These are phyloP conservation scores for Urosaurus nigricauda DNA, from an alignment of 2,797 vertebrate genomes.

Conservation along the genomic window DNA sequence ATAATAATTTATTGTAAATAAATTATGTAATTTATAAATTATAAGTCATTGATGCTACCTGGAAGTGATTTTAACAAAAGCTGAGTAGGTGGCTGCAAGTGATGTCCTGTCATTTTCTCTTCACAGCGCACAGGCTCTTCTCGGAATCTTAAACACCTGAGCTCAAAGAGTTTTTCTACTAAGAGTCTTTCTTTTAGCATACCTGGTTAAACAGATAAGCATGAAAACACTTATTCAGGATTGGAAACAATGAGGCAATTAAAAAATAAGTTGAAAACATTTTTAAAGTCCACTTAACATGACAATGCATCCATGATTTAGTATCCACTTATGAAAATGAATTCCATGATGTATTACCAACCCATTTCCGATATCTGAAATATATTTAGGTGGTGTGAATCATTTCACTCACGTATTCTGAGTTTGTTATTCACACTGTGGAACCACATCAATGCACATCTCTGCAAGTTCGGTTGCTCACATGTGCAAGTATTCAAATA, in stretches of 20 bases:
- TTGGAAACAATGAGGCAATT: not conserved
- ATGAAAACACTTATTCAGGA: not conserved
- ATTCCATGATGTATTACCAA: not conserved
- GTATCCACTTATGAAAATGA: not conserved
- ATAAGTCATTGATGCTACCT: not conserved
- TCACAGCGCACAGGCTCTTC: not conserved
- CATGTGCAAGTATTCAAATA: too few species aligned
- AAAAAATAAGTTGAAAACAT: not conserved
- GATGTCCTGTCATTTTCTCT: not conserved
- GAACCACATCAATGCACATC: too few species aligned
- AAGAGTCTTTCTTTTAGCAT: not conserved
- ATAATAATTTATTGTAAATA: too few species aligned
- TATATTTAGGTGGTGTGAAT: too few species aligned
- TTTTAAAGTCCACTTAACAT: not conserved
- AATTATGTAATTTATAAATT: too few species aligned
- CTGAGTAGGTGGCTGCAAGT: not conserved
- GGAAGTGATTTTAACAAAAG: not conserved
- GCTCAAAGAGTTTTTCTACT: not conserved
- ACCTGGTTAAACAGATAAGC: not conserved
- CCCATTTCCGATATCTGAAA: too few species aligned
- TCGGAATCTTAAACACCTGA: not conserved
- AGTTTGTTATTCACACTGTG: too few species aligned
- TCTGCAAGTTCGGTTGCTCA: too few species aligned
- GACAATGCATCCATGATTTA: not conserved
- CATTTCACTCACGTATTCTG: too few species aligned